A percentile compares a stretch with the other conserved stretches of the same genome.
These are phyloP conservation scores for Drosophila rufa DNA, from an alignment of 1,140 invertebrate species.

Conservation along the genomic window DNA sequence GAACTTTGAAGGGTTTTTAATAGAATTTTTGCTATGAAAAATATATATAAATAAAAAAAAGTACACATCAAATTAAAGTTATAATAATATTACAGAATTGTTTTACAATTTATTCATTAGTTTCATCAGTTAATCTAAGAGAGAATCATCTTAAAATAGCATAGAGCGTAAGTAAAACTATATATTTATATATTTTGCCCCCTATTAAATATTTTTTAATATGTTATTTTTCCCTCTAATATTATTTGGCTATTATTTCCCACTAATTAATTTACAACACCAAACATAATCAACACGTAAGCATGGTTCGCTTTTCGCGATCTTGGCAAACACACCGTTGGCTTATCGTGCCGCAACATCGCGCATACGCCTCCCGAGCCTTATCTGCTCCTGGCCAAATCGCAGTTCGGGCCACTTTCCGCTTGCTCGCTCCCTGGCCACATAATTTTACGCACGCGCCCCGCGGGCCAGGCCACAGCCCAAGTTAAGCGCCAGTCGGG, in stretches of 20 bases:
- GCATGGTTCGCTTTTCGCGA: conserved; percentile 23
- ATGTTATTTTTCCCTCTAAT: background rate
- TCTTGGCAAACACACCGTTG: conserved; percentile 32
- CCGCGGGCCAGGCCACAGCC: conserved; percentile 39
- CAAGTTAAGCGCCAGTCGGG: conserved; percentile 57
- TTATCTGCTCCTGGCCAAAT: conserved; percentile 42
- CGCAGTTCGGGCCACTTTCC: conserved; percentile 41
- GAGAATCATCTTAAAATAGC: background rate
- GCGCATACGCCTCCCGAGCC: conserved; percentile 23
- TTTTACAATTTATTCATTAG: background rate
- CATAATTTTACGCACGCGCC: conserved; percentile 63
- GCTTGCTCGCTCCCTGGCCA: conserved; percentile 18
- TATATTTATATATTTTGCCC: background rate
- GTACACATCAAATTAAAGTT: background rate
- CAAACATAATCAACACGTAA: conserved; percentile 34
- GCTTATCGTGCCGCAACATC: conserved; percentile 34
- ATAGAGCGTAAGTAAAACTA: background rate
- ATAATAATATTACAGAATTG: no score
- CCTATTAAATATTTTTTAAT: no score
- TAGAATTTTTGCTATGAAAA: background rate
- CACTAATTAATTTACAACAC: conserved; percentile 32
- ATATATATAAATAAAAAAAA: background rate
- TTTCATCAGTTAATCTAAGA: no score
- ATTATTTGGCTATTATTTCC: background rate
- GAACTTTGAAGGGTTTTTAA: background rate